Evolutionary conservation across 2,113 vertebrate genomes (phyloP), one percentile per base, ranked within the genome.

Genomic region (Theristicus caerulescens): DNA sequence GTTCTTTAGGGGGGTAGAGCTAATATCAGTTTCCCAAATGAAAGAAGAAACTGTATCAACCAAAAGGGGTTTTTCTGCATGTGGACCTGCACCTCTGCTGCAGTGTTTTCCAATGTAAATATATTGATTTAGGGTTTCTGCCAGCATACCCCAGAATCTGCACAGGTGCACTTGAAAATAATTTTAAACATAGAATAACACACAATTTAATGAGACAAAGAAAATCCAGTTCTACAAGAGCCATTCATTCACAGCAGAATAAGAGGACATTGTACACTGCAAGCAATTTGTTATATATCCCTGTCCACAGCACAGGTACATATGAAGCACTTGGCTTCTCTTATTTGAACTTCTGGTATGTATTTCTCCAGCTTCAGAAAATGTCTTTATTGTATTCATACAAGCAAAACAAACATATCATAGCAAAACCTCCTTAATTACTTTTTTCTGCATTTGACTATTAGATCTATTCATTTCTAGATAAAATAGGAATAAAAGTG

Each of bases 211-310:
- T n/a, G 17, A 76, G 32, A 32, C 2, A 86, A 51, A 34, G 18
- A 77, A 62, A 84, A 54, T 52, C 2, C 22, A 25, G 2, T 47
- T 87, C 52, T 69, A 69, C 80, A 79, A 17, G 14, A 91, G 2
- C 3, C 13, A 24, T 9, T 46, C 7, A 7, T 77, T 90, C 17
- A 3, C 12, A 46, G 38, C 10, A 52, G n/a, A 85, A 25, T 26
- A 76, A 46, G 13, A 62, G 2, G 1, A 36, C 58, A n/a, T 6
- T 16, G 2, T 9, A 71, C 11, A n/a, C 3, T 22, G 2, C 7
- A 71, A 86, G 70, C 38, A 90, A 66, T 6, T 18, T 58, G 7
- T 36, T 64, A 55, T 22, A 46, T 54, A 74, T 34, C 22, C 9
- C 15, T 76, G 24, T 44, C 22, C 24, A 32, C 6, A 64, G 13